phyloP scores from a whole-genome alignment of 2,113 vertebrate genomes.

The Otus sunia region DNA sequence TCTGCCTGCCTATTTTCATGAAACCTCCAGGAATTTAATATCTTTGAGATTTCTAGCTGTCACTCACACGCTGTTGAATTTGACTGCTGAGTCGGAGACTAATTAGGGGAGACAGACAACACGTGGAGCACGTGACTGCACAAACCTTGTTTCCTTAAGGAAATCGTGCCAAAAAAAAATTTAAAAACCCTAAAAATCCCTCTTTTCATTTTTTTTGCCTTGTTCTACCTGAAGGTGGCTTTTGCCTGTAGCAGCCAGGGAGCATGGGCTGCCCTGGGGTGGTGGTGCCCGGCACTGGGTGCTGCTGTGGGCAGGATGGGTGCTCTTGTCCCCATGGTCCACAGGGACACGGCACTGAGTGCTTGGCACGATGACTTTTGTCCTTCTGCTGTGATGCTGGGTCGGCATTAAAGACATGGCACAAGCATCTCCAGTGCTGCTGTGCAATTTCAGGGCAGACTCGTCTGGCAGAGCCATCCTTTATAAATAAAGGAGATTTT shows the following conservation, averaged over 20 bases:
- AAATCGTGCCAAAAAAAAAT: neutral
- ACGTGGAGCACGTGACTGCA: neutral
- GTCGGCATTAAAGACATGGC: neutral
- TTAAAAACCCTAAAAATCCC: neutral
- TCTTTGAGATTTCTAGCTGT: conserved; percentile 31
- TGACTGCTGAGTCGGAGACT: neutral
- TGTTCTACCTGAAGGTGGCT: neutral
- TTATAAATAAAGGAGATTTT: neutral
- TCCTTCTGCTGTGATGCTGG: neutral
- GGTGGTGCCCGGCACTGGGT: neutral
- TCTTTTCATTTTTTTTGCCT: neutral
- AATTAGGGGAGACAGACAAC: conserved; percentile 29
- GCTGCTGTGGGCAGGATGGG: neutral
- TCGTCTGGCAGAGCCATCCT: neutral
- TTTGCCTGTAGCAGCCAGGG: neutral
- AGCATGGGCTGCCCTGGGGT: neutral
- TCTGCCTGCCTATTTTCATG: neutral
- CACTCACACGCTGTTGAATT: neutral
- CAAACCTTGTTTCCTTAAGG: neutral
- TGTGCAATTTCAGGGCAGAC: neutral
- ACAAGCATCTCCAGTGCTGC: rapidly evolving
- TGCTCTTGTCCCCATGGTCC: neutral
- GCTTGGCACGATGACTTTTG: neutral
- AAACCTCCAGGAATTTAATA: conserved; percentile 27
- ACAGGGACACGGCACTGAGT: rapidly evolving